Base-by-base conservation (phyloP, 2,888 invertebrate genomes). In the Tinea pellionella region DNA sequence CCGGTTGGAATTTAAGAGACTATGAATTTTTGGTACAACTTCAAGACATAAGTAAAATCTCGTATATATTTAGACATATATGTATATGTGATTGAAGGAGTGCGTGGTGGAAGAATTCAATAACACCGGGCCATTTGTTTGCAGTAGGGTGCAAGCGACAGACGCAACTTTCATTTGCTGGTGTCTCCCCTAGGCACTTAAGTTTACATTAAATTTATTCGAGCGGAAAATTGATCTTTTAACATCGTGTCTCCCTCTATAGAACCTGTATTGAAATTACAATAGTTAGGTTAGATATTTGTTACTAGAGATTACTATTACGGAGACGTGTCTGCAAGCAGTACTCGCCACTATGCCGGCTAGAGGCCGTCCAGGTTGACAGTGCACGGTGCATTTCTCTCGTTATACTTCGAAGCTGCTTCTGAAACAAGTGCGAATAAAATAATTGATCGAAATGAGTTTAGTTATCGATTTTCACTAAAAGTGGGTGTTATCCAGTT, bases 201-300 rank as follows among this genome's bases (percentile, higher is more conserved):
- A 83, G 83, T 81, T 84, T 83, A 83, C 86, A 83, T 85, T 83
- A 83, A 82, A 78, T 72, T 79, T 80, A 82, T 78, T 82, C 81
- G 81, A 80, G 83, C 86, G 86, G 78, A 85, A 87, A 87, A 87
- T 87, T 87, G 84, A 86, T 86, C 86, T 87, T 80, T 84, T 81
- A 82, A 80, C 80, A 74, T 78, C 79, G 80, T 77, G 77, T 69
- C 64, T 47, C 76, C 72, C 75, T 76, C 76, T 77, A 73, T 78
- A 79, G 81, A 80, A 80, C 80, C 78, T 81, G 30, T 32, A 32
- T 15, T 15, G 30, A 13, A 57, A 15, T 32, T 15, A 57, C 32
- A 32, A 57, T 37, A 9, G 11, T 9, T 37, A n/a, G 37, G 37
- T 6, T 37, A 30, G 30, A 30, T 30, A 30, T 4, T 30, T 30